phyloP scores from a whole-genome alignment of 30 jellyfish, hydroid and myxozoan genomes.

The Haliclystus octoradiatus region DNA sequence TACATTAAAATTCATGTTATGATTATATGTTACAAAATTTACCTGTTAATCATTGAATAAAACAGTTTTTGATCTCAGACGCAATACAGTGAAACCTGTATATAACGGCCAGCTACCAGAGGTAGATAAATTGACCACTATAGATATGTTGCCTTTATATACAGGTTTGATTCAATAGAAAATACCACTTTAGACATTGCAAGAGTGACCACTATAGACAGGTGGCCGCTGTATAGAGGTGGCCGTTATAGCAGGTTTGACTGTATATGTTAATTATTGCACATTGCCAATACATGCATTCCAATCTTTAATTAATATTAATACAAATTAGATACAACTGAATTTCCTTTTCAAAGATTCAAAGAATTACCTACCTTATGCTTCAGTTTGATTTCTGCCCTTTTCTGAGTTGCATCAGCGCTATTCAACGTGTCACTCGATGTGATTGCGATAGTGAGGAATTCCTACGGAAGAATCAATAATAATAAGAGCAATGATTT shows the following conservation, averaged over 20 bases:
- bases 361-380: slow-evolving; percentile 46
- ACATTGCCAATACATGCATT: too few relatives aligned
- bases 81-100: background rate
- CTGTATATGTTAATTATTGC: too few relatives aligned
- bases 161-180: background rate
- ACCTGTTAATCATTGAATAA: too few relatives aligned
- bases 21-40: too few relatives aligned
- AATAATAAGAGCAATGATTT: too few relatives aligned
- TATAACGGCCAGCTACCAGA: background rate
- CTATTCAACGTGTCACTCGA: slow-evolving; percentile 55
- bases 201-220: background rate
- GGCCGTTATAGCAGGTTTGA: background rate
- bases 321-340: background rate
- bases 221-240: background rate
- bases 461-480: too few relatives aligned
- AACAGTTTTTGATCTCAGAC: too few relatives aligned
- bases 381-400: slow-evolving; percentile 67
- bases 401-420: slow-evolving; percentile 65
- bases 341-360: background rate
- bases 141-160: background rate
- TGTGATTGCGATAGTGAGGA: too few relatives aligned
- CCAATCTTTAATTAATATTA: too few relatives aligned
- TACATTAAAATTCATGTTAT: too few relatives aligned
- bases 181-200: background rate
- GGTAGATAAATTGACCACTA: background rate